A percentile compares a stretch with the other conserved stretches of the same genome.
These are phyloP conservation scores for Cassiopea andromeda DNA, from an alignment of 30 jellyfish, hydroid and myxozoan species.

Conservation along the genomic window DNA sequence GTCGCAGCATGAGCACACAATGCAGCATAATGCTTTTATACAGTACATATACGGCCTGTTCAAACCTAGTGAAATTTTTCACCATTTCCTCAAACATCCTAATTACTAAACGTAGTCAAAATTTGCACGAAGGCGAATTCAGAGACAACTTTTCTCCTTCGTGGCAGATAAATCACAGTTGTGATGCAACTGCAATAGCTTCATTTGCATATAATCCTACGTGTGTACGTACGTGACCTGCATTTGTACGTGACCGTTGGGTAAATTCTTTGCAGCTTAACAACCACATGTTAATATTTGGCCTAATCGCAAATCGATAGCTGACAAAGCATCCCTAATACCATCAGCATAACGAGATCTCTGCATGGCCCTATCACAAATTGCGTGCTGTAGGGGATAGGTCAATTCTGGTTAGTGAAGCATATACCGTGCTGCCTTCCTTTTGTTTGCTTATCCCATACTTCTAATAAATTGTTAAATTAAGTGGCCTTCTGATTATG, in stretches of 20 bases:
- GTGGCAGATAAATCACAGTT: no score
- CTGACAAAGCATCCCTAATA: slow-evolving; percentile 39
- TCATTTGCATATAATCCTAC: not conserved
- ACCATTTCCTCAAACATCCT: no score
- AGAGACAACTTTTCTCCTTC: no score
- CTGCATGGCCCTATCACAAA: slow-evolving; percentile 12
- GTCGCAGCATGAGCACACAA: no score
- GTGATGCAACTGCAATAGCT: no score
- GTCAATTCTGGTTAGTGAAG: slow-evolving; percentile 44
- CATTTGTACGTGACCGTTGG: slow-evolving; percentile 29
- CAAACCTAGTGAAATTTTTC: no score
- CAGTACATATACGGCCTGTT: no score
- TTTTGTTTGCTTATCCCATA: slow-evolving; percentile 15
- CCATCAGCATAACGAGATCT: slow-evolving; percentile 52
- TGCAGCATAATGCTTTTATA: no score
- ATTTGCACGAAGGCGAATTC: no score
- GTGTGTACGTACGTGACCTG: slow-evolving; percentile 43
- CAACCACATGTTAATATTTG: slow-evolving; percentile 50
- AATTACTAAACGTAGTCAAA: no score
- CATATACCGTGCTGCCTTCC: slow-evolving; percentile 18
- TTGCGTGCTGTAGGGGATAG: slow-evolving; percentile 45
- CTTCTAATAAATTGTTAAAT: not conserved
- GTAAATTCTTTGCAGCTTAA: not conserved
- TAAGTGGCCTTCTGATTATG: not conserved
- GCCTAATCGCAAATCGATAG: slow-evolving; percentile 49